Conservation (phyloP, 2,797 vertebrate genomes). For the Cyprinella venusta region DNA sequence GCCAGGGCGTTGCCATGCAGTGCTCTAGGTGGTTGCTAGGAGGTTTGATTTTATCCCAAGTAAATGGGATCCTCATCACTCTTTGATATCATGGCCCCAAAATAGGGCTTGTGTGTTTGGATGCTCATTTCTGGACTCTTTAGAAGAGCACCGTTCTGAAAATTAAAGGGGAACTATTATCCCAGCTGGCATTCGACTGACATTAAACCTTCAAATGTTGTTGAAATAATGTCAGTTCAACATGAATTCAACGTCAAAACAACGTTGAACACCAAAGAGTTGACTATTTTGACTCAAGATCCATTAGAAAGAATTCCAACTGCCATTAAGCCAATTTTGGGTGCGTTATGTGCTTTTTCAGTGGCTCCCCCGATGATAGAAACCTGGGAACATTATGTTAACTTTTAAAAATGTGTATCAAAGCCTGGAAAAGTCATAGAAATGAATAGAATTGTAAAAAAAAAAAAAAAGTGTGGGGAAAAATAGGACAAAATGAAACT, state of each 20-base stretch:
- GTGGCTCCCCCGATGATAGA: background rate
- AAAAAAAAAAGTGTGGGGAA: background rate
- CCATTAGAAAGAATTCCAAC: background rate
- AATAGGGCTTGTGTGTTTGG: background rate
- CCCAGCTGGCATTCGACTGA: no score
- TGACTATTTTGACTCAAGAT: no score
- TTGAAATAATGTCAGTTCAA: no score
- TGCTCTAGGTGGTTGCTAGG: background rate
- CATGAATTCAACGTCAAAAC: no score
- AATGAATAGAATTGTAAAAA: no score
- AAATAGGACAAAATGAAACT: background rate
- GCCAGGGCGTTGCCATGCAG: background rate
- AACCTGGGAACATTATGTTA: background rate
- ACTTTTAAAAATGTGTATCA: background rate
- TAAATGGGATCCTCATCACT: background rate
- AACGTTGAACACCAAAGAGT: no score
- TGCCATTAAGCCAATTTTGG: background rate
- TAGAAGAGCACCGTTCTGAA: background rate
- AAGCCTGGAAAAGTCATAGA: background rate
- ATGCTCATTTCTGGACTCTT: background rate
- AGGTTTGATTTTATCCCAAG: background rate
- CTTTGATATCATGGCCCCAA: background rate
- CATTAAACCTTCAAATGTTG: no score
- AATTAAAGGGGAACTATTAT: background rate
- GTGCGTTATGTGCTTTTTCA: background rate